Evolutionary conservation across 2,888 invertebrate genomes (phyloP).

Genomic region (Lucinisca nassula): DNA sequence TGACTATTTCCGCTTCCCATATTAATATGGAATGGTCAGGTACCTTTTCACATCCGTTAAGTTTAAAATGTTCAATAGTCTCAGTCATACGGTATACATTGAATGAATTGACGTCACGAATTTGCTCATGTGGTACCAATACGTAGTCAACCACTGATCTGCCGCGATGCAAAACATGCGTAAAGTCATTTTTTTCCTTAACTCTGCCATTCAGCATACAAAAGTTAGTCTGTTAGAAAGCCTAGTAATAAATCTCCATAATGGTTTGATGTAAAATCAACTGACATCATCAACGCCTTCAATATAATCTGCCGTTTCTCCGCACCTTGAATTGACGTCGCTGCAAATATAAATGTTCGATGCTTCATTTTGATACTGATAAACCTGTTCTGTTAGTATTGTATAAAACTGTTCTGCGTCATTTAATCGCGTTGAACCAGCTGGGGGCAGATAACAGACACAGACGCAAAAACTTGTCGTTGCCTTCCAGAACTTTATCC

Average conservation of each 20-base stretch:
- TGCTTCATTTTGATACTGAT: constrained; percentile 37
- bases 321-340: too few relatives aligned
- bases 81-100: constrained; percentile 16
- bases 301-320: too few relatives aligned
- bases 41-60: constrained; percentile 2
- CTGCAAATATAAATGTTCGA: too few relatives aligned
- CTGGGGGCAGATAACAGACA: neutral
- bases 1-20: neutral
- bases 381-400: constrained; percentile 11
- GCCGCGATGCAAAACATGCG: neutral
- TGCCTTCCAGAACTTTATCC: constrained; percentile 10
- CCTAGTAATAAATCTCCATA: constrained; percentile 38
- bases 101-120: neutral
- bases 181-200: constrained; percentile 15
- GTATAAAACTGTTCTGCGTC: constrained; percentile 4
- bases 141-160: constrained; percentile 33
- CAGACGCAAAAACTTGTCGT: neutral
- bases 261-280: constrained; percentile 18
- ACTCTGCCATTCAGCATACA: constrained; percentile 42
- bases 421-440: neutral
- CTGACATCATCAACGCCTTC: constrained; percentile 8
- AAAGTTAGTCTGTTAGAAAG: constrained; percentile 20
- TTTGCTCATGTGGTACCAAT: constrained; percentile 4
- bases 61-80: neutral
- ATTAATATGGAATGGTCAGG: constrained; percentile 29